Conservation (phyloP, 1,140 invertebrate species). For the Drosophila carrolli region DNA sequence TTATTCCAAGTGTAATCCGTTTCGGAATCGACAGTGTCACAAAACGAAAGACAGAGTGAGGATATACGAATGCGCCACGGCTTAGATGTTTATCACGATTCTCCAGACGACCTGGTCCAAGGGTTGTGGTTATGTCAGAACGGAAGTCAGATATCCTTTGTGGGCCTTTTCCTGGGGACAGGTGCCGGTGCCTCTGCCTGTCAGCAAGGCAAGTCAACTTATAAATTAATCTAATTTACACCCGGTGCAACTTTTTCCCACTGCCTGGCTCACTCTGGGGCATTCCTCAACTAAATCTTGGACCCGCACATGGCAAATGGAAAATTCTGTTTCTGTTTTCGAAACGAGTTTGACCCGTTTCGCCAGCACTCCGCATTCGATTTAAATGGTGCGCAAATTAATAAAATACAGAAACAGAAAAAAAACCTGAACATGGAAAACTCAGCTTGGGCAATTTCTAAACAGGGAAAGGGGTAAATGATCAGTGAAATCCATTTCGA, state of each 20-base stretch:
- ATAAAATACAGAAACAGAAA: slow-evolving; percentile 19
- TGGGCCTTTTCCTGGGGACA: slow-evolving; percentile 26
- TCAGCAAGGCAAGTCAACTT: slow-evolving; percentile 34
- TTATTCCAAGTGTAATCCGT: slow-evolving; percentile 34
- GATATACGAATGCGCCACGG: slow-evolving; percentile 56
- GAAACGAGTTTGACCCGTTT: slow-evolving; percentile 78
- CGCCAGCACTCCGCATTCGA: slow-evolving; percentile 35
- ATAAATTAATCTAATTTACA: slow-evolving; percentile 55
- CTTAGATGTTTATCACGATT: slow-evolving; percentile 73
- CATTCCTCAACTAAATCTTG: slow-evolving; percentile 53
- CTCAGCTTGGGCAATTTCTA: slow-evolving; percentile 15
- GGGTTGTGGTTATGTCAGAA: slow-evolving; percentile 17
- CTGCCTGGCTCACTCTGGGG: slow-evolving; percentile 11
- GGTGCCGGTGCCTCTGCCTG: slow-evolving; percentile 23
- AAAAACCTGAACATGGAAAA: slow-evolving; percentile 40
- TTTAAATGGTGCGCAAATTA: slow-evolving; percentile 42
- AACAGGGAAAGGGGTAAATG: slow-evolving; percentile 38
- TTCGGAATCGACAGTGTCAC: slow-evolving; percentile 45
- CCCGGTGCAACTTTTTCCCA: slow-evolving; percentile 41
- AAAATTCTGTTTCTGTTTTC: slow-evolving; percentile 69
- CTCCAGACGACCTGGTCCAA: slow-evolving; percentile 9
- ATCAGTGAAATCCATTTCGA: slow-evolving; percentile 29
- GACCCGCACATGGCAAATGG: slow-evolving; percentile 42
- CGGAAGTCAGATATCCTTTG: slow-evolving; percentile 60
- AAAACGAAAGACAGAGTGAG: slow-evolving; percentile 45